Percentiles rank a stretch among this genome's conserved stretches.
Conservation (phyloP, 2,797 vertebrate genomes). For the Megalops cyprinoides region DNA sequence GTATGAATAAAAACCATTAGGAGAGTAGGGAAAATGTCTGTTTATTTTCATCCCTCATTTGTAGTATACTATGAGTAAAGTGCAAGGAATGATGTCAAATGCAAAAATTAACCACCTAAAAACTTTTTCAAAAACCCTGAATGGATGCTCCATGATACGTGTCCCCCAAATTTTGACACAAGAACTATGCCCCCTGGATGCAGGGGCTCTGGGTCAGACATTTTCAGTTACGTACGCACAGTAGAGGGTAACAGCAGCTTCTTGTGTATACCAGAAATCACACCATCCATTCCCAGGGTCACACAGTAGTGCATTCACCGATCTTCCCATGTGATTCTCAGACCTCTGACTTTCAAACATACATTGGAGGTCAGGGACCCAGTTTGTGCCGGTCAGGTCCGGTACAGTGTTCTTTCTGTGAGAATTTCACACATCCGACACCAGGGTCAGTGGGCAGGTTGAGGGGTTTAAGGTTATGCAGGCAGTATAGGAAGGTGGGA, state of each 20-base stretch:
- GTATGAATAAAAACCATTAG: too few species aligned
- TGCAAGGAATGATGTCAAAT: too few species aligned
- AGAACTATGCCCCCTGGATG: too few species aligned
- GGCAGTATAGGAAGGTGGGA: conserved; percentile 9
- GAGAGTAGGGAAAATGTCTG: too few species aligned
- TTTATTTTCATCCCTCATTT: too few species aligned
- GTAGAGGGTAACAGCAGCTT: neutral
- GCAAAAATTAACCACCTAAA: too few species aligned
- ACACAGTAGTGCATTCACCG: neutral
- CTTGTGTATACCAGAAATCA: neutral
- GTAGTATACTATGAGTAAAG: too few species aligned
- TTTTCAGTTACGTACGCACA: neutral
- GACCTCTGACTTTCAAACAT: conserved; percentile 19
- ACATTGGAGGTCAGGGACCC: conserved; percentile 10
- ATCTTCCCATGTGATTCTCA: neutral
- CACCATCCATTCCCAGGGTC: neutral
- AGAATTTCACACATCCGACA: conserved; percentile 15
- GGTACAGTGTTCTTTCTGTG: neutral
- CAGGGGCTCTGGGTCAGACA: neutral
- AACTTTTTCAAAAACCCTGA: too few species aligned
- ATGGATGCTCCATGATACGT: too few species aligned
- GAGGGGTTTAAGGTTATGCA: conserved; percentile 1
- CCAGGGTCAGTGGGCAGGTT: conserved; percentile 1
- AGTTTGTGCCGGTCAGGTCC: neutral
- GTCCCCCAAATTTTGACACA: too few species aligned